Evolutionary conservation across 2,888 invertebrate species (phyloP).

Genomic region (Anarsia innoxiella): DNA sequence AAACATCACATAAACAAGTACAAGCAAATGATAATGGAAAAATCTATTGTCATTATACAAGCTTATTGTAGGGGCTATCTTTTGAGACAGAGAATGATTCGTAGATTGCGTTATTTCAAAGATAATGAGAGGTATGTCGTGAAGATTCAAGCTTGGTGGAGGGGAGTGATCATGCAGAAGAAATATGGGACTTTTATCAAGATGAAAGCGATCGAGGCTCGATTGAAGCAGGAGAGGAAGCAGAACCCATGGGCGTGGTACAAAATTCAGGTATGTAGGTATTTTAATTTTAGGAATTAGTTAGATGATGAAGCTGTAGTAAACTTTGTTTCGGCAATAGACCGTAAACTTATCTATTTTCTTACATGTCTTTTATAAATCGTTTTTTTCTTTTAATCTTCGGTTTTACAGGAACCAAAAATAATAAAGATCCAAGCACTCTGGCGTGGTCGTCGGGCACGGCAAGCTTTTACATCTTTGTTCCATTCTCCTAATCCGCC

Average conservation of each 20-base stretch:
- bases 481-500: constrained; percentile 75
- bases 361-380: neutral
- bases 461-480: constrained; percentile 77
- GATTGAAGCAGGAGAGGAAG: constrained; percentile 47
- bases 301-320: too few species aligned
- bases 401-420: constrained; percentile 70
- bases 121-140: constrained; percentile 56
- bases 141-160: constrained; percentile 79
- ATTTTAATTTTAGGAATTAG: neutral
- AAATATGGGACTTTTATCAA: constrained; percentile 58
- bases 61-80: constrained; percentile 77
- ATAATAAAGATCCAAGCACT: constrained; percentile 80
- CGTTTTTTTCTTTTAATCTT: constrained; percentile 14
- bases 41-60: constrained; percentile 73
- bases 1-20: constrained; percentile 57
- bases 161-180: constrained; percentile 59
- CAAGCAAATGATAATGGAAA: constrained; percentile 53
- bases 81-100: constrained; percentile 59
- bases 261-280: constrained; percentile 66
- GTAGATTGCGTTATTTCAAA: constrained; percentile 52
- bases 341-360: too few species aligned
- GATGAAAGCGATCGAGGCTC: constrained; percentile 55
- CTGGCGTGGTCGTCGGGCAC: constrained; percentile 79
- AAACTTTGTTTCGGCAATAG: too few species aligned
- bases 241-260: constrained; percentile 67